phyloP scores from a whole-genome alignment of 64 coral and sea anemone genomes.

The Dendronephthya gigantea region DNA sequence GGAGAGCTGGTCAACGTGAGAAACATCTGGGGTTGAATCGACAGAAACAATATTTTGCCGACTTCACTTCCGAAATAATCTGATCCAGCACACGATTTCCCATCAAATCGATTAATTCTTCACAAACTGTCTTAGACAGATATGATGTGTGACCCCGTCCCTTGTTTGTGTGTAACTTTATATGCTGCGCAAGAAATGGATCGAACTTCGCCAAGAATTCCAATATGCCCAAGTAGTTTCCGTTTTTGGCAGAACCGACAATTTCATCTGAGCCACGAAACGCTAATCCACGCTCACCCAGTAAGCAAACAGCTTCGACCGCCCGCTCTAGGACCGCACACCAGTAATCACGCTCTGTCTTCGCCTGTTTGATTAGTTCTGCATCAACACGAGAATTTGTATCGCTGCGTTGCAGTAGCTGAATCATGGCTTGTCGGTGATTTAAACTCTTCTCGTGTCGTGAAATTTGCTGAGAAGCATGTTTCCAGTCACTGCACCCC shows the following conservation, averaged over 20 bases:
- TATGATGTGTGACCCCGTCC: conserved; percentile 37
- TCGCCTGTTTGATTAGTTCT: conserved; percentile 10
- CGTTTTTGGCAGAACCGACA: not conserved
- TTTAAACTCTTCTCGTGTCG: too few species aligned
- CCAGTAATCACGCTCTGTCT: not conserved
- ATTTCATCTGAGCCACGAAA: conserved; percentile 13
- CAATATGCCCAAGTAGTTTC: conserved; percentile 26
- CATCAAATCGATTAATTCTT: conserved; percentile 22
- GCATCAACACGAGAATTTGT: not conserved
- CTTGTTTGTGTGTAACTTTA: conserved; percentile 19
- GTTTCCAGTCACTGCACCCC: too few species aligned
- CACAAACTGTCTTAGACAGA: conserved; percentile 24
- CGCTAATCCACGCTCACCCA: not conserved
- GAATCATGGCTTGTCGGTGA: too few species aligned
- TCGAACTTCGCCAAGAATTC: conserved; percentile 15
- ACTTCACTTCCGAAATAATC: conserved; percentile 1
- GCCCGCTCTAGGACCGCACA: not conserved
- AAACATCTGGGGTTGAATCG: conserved; percentile 21
- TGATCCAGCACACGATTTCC: not conserved
- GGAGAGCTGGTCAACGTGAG: conserved; percentile 2
- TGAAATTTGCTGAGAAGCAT: too few species aligned
- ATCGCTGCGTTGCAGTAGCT: too few species aligned
- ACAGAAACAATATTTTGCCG: conserved; percentile 26
- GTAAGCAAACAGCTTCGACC: conserved; percentile 2
- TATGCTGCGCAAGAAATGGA: conserved; percentile 24